Percentiles rank a stretch among this genome's conserved stretches.
Evolutionary conservation across 2,888 invertebrate species (phyloP).

Genomic region (Acleris holmiana): DNA sequence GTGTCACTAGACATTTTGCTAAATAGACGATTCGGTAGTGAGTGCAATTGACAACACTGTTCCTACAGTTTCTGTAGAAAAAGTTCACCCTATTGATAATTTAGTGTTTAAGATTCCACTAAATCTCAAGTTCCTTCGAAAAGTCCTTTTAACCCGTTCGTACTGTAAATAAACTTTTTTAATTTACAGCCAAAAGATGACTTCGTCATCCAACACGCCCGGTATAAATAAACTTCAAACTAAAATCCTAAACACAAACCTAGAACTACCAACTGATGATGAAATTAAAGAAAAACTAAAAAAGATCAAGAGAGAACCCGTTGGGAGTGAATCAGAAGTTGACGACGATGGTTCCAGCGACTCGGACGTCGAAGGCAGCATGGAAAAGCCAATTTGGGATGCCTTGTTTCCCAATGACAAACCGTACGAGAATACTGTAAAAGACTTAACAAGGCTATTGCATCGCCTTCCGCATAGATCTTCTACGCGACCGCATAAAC

Average conservation of each 20-base stretch:
- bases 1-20: no score
- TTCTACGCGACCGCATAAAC: not conserved
- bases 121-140: no score
- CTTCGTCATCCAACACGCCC: not conserved
- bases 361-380: slow-evolving; percentile 12
- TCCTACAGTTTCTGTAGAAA: no score
- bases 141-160: no score
- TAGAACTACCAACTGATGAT: slow-evolving; percentile 11
- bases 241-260: not conserved
- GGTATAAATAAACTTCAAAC: not conserved
- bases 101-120: no score
- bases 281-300: slow-evolving; percentile 8
- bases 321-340: not conserved
- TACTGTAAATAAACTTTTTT: not conserved
- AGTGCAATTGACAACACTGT: no score
- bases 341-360: slow-evolving; percentile 4
- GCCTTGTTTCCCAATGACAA: not conserved
- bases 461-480: not conserved
- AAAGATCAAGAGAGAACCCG: not conserved
- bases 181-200: not conserved
- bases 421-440: slow-evolving; percentile 15
- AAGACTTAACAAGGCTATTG: slow-evolving; percentile 10
- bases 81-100: no score
- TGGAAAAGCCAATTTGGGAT: slow-evolving; percentile 14
- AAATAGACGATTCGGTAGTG: no score